Evolutionary conservation across 2,888 invertebrate genomes (phyloP), one percentile per base, ranked within the genome.

Genomic region (Catotricha subobsoleta): DNA sequence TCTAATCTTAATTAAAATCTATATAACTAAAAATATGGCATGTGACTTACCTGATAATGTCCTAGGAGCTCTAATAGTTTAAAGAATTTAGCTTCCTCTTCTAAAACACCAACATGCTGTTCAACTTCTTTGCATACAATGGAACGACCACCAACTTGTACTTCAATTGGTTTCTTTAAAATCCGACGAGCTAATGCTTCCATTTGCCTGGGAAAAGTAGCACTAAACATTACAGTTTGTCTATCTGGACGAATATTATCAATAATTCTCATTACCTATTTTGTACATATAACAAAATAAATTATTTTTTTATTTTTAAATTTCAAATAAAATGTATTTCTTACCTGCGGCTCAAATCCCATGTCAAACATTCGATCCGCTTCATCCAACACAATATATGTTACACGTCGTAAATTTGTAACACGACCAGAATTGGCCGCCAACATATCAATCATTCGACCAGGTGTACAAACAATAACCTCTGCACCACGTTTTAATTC

Each of bases 331-430:
- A 37, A 19, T 31, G 28, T 30, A 16, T 18, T n/a, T n/a, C 18
- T 19, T 43, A 62, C 62, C 47, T 63, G 62, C 19, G 62, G 62
- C 44, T 98, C 98, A 58, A 98, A 99, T 15, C 95, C 95, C 94
- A 98, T 95, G 59, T 99, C 98, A 59, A 98, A 98, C 98, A 98
- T 98, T 31, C 98, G 71, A 62, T 99, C 98, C 0, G 98, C 98
- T 64, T 99, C 98, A 60, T 99, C 98, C 28, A 99, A 65, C 2
- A 99, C 98, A 33, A 98, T 78, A 57, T 95, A 99, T 0, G 97
- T 97, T 30, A 94, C 91, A 31, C 98, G 70, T n/a, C 87, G 71
- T 45, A 98, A 67, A 65, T 99, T 99, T 7, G 98, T 99, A 2
- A 98, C 97, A 49, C 92, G 76, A 46, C 95, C 97, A 35, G 86